Base-by-base conservation (phyloP, 2,113 vertebrate species). In the Hypanus sabinus region DNA sequence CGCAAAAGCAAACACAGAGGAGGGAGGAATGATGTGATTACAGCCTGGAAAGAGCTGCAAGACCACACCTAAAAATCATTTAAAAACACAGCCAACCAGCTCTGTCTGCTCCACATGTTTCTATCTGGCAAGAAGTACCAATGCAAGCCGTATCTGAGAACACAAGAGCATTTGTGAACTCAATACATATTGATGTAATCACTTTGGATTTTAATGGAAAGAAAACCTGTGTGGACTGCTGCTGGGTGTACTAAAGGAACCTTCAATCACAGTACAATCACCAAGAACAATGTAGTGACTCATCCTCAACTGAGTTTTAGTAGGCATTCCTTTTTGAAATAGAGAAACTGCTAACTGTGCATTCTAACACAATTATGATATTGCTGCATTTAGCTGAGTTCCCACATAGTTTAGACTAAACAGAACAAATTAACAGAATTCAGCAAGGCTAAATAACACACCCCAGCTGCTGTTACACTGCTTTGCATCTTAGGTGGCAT, bases 131-230 rank as follows among this genome's bases (percentile, higher is more conserved):
- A 93, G 91, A 12, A 93, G 91, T 93, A 38, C 71, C 68, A 71
- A 38, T 93, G 65, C 70, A 93, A 73, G 91, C 70, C 73, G 73
- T 93, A 73, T 93, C 70, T 6, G 91, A 93, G 68, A 93, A 73
- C 91, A 73, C 91, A 73, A 71, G 36, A 70, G 70, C 91, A 93
- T 73, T 93, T 93, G 91, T 71, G 91, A 93, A 73, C 91, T 93
- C 91, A 73, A 55, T 93, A 93, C 91, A 93, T 38, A 93, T 73
- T 93, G 91, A 93, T 71, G 91, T 93, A 93, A 93, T 93, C 91
- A 93, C 91, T 93, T 55, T 73, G 68, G 70, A 73, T 46, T 93
- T 70, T 73, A 73, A 73, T 93, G 91, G 36, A 93, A 93, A 75
- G 68, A 30, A 93, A 93, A 93, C 91, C 91, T 93, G 91, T n/a